Evolutionary conservation across 2,113 vertebrate genomes (phyloP), one percentile per base, ranked within the genome.

Genomic region (Callithrix jacchus): DNA sequence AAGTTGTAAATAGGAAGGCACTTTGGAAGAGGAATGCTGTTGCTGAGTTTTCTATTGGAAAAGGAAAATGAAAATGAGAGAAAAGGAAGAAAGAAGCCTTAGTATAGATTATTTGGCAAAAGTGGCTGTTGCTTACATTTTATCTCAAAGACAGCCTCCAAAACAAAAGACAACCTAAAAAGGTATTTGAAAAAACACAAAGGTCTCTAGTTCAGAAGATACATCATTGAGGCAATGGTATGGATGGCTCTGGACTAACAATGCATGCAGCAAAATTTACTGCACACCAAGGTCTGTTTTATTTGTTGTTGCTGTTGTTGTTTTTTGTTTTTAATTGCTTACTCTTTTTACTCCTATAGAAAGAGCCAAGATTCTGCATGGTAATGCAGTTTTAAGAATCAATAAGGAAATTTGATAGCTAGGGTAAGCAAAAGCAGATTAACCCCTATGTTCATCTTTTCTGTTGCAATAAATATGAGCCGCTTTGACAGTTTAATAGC

Each of bases 281-380:
- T 77, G 81, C 40, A 81, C 73, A 95, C 86, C 79, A 95, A 92
- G 81, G 71, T 20, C n/a, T 97, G 89, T 73, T 88, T 96, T 98
- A n/a, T n/a, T n/a, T n/a, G n/a, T 68, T 85, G 4, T 52, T 17
- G 52, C 17, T 52, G 52, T 52, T 52, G 49, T 17, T 17, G 14
- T 52, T 96, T 86, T 90, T 80, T 92, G 83, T 85, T 30, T 79
- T 83, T 97, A 95, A 96, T 92, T 85, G 21, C 20, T 71, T 94
- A 96, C 92, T 97, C 96, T 96, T 98, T 96, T 98, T 98, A 89
- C 81, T 96, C 96, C 81, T 77, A 87, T 18, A 95, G 18, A n/a
- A 77, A 97, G 61, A 95, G 89, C 18, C 40, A 71, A 74, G 89
- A 56, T 96, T 97, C 83, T 97, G 95, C 87, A 94, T 83, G 89